phyloP scores from a whole-genome alignment of 2,888 invertebrate genomes.

The Rhaphigaster nebulosa region DNA sequence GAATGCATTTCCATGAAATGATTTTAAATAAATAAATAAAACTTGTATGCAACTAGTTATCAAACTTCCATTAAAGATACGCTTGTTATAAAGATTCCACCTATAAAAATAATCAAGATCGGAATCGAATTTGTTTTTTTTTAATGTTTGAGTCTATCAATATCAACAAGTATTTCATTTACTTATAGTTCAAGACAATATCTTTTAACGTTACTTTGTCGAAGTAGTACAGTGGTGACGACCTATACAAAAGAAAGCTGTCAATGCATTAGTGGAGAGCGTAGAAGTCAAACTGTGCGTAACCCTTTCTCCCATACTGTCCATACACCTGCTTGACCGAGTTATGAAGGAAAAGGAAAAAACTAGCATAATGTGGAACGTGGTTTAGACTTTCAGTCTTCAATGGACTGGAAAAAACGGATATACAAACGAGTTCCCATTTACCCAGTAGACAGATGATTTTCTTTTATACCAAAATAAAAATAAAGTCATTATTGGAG shows the following conservation, averaged over 20 bases:
- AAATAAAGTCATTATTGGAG: background rate
- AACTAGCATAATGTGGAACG: background rate
- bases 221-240: background rate
- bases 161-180: too few relatives aligned
- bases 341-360: background rate
- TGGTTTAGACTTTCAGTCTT: background rate
- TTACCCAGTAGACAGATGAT: background rate
- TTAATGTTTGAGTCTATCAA: too few relatives aligned
- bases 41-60: too few relatives aligned
- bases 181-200: too few relatives aligned
- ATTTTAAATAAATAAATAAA: too few relatives aligned
- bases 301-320: conserved; percentile 21
- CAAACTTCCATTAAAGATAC: too few relatives aligned
- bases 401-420: background rate
- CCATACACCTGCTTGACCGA: background rate
- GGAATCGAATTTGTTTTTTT: too few relatives aligned
- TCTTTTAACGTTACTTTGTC: too few relatives aligned
- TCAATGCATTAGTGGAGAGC: background rate
- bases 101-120: too few relatives aligned
- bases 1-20: too few relatives aligned
- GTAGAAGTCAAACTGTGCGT: conserved; percentile 8
- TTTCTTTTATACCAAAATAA: background rate
- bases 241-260: background rate
- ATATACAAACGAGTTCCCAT: background rate
- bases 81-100: too few relatives aligned